Conservation (phyloP, 1,140 invertebrate species). For the Drosophila pectinifera region DNA sequence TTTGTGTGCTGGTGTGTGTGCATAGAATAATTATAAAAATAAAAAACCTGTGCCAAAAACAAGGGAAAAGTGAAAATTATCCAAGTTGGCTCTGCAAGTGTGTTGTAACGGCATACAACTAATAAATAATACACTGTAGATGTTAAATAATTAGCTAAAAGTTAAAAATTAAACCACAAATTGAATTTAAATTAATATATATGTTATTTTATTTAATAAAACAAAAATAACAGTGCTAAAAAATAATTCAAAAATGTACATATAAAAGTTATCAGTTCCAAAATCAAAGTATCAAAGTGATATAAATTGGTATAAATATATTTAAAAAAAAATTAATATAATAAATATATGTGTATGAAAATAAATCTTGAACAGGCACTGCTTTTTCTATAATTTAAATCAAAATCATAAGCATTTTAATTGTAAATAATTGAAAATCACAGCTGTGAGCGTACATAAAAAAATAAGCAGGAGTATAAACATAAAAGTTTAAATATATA, state of each 20-base stretch:
- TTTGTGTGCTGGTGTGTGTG: slow-evolving; percentile 17
- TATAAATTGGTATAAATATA: too few relatives aligned
- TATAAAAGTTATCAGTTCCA: neutral
- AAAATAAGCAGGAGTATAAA: neutral
- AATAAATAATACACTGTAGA: too few relatives aligned
- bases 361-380: too few relatives aligned
- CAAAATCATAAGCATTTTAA: too few relatives aligned
- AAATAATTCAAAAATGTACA: neutral
- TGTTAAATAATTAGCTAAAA: neutral
- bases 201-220: neutral
- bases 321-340: neutral
- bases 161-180: neutral
- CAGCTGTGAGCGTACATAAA: neutral
- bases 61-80: slow-evolving; percentile 14
- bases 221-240: neutral
- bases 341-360: neutral
- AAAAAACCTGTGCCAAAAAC: slow-evolving; percentile 4
- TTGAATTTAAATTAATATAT: neutral
- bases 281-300: neutral
- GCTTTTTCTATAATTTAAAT: too few relatives aligned
- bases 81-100: neutral
- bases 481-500: slow-evolving; percentile 1
- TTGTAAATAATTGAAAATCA: neutral
- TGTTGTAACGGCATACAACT: neutral
- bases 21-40: slow-evolving; percentile 43